Base-by-base conservation (phyloP, 2,888 invertebrate genomes). In the Melieria omissa region DNA sequence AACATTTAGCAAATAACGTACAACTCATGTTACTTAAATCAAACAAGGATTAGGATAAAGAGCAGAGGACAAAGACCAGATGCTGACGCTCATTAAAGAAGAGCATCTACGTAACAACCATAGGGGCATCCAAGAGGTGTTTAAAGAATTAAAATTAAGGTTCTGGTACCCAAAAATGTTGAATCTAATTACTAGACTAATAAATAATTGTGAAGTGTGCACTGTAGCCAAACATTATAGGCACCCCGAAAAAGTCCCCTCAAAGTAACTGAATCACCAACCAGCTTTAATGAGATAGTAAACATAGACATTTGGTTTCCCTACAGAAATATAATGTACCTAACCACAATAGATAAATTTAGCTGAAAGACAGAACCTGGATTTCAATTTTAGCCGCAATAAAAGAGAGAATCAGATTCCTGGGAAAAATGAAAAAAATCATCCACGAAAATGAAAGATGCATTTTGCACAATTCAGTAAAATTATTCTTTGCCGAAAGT, bases 301-400 rank as follows among this genome's bases (percentile, higher is more conserved):
- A 54, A 72, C 55, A 69, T 68, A 45, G 72, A 68, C 29, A 57
- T 67, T n/a, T 71, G 71, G 67, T 71, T 62, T 16, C 67, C 67
- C 7, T 57, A 16, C 14, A 63, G 60, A 42, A 68, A 68, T 57
- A 49, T 44, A 68, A 68, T 72, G 67, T 72, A 71, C 46, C 54
- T 71, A 42, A 71, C 67, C 8, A 72, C 44, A 10, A 65, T 72
- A 45, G 72, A 69, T 55, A 65, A 68, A 58, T 54, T 68, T 14
- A 63, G 64, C 45, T 68, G 14, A 46, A 49, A n/a, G 47, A 71
- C 41, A 61, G 65, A 58, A 71, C 57, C 46, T 72, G 65, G 72
- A 45, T 72, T 4, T 68, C 72, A 6, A 46, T 63, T 16, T 29
- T 64, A 29, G 12, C 7, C 16, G 62, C 12, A 10, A n/a, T 62